These are phyloP conservation scores for Zingel zingel DNA, from an alignment of 2,113 vertebrate genomes.

Conservation along the genomic window DNA sequence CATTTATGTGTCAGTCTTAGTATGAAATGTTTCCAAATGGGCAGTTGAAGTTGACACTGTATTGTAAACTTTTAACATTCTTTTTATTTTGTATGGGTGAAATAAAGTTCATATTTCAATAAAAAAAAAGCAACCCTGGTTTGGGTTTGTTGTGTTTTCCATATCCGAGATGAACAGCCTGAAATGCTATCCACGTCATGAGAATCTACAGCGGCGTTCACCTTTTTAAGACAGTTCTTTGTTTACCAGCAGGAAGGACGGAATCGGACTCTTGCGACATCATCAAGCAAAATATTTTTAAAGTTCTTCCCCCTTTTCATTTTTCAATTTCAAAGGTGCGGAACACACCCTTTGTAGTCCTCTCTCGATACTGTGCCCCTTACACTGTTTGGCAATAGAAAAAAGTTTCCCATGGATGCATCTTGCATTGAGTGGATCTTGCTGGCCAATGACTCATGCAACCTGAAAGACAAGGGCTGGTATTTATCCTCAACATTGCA, in stretches of 20 bases:
- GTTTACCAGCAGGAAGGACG: slow-evolving; percentile 2
- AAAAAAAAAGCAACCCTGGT: slow-evolving; percentile 38
- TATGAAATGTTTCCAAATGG: slow-evolving; percentile 76
- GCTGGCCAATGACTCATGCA: slow-evolving; percentile 20
- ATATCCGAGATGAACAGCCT: not conserved
- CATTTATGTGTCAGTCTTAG: slow-evolving; percentile 66
- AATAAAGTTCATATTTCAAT: slow-evolving; percentile 87
- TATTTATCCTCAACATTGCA: slow-evolving; percentile 2
- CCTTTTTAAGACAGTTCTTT: not conserved
- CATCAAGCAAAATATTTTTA: not conserved
- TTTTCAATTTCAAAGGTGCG: slow-evolving; percentile 18
- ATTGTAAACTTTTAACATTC: slow-evolving; percentile 87
- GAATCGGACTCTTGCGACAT: not conserved
- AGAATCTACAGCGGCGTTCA: not conserved
- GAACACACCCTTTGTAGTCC: slow-evolving; percentile 18
- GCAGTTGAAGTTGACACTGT: slow-evolving; percentile 80
- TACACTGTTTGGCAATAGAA: not conserved
- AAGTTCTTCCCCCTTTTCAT: not conserved
- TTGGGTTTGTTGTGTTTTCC: slow-evolving; percentile 24
- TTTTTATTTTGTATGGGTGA: slow-evolving; percentile 89
- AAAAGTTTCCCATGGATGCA: slow-evolving; percentile 7
- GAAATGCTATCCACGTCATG: not conserved
- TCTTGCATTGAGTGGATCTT: not conserved
- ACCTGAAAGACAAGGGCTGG: slow-evolving; percentile 23
- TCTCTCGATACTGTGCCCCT: not conserved